Evolutionary conservation across 2,113 vertebrate species (phyloP).

Genomic region (Galeopterus variegatus): DNA sequence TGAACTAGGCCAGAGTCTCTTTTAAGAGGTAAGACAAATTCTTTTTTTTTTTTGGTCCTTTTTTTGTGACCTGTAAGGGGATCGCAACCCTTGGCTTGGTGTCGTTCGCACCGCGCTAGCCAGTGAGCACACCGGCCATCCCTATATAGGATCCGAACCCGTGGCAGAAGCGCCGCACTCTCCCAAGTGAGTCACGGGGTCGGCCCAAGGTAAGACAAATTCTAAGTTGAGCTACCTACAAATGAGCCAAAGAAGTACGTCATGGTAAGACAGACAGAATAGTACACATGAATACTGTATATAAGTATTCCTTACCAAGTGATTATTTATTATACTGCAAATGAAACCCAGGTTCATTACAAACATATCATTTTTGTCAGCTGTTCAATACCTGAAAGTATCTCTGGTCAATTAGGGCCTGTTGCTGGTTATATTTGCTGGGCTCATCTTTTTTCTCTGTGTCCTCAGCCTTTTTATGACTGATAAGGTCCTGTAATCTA

Average conservation of each 20-base stretch:
- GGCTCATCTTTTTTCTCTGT: constrained; percentile 78
- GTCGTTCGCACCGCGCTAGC: too few relatives aligned
- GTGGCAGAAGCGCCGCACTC: too few relatives aligned
- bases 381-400: constrained; percentile 88
- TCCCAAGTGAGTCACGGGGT: too few relatives aligned
- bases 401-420: constrained; percentile 83
- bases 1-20: constrained; percentile 50
- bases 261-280: not conserved
- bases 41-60: too few relatives aligned
- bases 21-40: constrained; percentile 1
- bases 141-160: too few relatives aligned
- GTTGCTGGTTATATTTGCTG: constrained; percentile 64
- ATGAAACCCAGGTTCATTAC: not conserved
- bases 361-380: not conserved
- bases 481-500: constrained; percentile 79
- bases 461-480: constrained; percentile 70
- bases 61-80: too few relatives aligned
- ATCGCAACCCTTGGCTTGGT: too few relatives aligned
- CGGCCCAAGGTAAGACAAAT: not conserved
- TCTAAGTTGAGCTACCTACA: not conserved
- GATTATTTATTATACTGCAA: not conserved
- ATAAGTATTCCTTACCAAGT: not conserved
- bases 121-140: too few relatives aligned
- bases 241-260: not conserved
- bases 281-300: not conserved